A percentile compares a stretch with the other conserved stretches of the same genome.
Evolutionary conservation across 2,888 invertebrate genomes (phyloP).

Genomic region (Dione juno): DNA sequence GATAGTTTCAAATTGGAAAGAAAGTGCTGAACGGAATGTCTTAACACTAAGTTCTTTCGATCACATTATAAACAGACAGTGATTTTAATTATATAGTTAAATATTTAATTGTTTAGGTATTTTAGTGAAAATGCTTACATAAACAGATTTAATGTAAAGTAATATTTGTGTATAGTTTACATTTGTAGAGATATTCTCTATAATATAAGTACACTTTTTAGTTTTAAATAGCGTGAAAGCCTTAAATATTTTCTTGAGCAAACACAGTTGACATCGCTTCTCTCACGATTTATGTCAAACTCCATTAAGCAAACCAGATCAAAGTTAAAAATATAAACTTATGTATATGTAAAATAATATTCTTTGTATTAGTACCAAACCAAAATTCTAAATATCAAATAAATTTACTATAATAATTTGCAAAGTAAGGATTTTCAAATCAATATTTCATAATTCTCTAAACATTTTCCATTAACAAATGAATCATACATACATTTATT

Average conservation of each 20-base stretch:
- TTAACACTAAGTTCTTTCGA: background rate
- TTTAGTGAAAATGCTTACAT: background rate
- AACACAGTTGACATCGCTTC: background rate
- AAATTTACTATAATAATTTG: no score
- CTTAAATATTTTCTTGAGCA: no score
- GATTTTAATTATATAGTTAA: background rate
- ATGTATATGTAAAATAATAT: background rate
- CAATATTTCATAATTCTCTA: background rate
- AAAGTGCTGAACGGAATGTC: background rate
- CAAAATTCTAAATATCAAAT: background rate
- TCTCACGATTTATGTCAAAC: background rate
- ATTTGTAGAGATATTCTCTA: background rate
- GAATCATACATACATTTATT: constrained; percentile 28
- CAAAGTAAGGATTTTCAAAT: background rate
- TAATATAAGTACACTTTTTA: background rate
- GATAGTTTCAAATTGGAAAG: background rate
- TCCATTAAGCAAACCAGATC: background rate
- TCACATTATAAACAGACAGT: background rate
- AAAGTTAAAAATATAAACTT: background rate
- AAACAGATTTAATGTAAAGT: background rate
- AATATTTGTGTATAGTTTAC: background rate
- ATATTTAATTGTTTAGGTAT: background rate
- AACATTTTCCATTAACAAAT: background rate
- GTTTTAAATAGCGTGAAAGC: background rate
- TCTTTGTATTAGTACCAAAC: background rate